Evolutionary conservation across 2,888 invertebrate genomes (phyloP).

Genomic region (Cephus runcator): DNA sequence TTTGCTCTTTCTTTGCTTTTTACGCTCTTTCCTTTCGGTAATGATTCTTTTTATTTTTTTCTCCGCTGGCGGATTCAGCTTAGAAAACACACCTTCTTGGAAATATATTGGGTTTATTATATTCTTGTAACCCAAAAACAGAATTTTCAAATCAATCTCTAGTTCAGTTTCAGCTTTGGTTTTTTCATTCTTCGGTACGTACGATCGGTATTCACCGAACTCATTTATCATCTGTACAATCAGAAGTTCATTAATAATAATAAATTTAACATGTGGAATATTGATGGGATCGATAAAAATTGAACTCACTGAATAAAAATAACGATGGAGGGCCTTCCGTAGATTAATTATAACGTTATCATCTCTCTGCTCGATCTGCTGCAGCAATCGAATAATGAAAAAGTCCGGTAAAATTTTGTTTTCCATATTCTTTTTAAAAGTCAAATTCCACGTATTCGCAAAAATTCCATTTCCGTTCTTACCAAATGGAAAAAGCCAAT

Average conservation of each 20-base stretch:
- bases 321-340: slow-evolving; percentile 36
- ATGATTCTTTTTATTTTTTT: not conserved
- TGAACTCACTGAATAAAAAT: slow-evolving; percentile 38
- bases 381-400: slow-evolving; percentile 36
- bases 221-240: slow-evolving; percentile 3
- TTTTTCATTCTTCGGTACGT: not conserved
- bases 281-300: not conserved
- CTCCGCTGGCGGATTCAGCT: not conserved
- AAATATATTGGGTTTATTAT: not conserved
- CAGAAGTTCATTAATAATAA: not conserved
- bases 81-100: not conserved
- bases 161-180: not conserved
- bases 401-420: slow-evolving; percentile 23
- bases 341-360: slow-evolving; percentile 38
- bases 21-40: not conserved
- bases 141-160: not conserved
- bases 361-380: slow-evolving; percentile 34
- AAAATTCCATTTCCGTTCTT: slow-evolving; percentile 32
- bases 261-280: not conserved
- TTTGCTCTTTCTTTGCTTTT: slow-evolving; percentile 17
- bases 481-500: slow-evolving; percentile 54
- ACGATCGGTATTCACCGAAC: slow-evolving; percentile 8
- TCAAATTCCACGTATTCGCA: slow-evolving; percentile 32
- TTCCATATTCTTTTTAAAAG: slow-evolving; percentile 19
- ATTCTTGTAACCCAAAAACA: not conserved